phyloP scores from a whole-genome alignment of 1,140 invertebrate genomes.

The Drosophila leontia region DNA sequence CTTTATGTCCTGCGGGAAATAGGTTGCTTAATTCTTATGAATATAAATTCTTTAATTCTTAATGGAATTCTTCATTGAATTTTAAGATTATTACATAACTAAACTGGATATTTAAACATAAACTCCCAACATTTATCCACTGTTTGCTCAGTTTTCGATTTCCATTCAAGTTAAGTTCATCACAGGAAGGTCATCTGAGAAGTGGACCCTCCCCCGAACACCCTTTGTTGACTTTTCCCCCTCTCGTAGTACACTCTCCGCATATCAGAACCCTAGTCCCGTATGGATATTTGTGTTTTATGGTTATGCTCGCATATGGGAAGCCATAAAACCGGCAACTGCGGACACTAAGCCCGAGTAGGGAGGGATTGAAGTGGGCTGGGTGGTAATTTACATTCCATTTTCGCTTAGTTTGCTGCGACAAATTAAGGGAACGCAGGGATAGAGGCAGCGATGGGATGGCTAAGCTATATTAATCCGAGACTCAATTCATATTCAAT shows the following conservation, averaged over 20 bases:
- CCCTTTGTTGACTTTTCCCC: constrained; percentile 12
- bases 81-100: background rate
- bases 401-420: constrained; percentile 50
- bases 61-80: background rate
- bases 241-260: constrained; percentile 9
- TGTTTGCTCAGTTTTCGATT: background rate
- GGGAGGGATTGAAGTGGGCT: background rate
- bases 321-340: constrained; percentile 46
- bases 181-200: constrained; percentile 6
- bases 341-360: constrained; percentile 13
- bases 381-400: constrained; percentile 63
- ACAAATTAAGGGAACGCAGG: constrained; percentile 33
- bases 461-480: constrained; percentile 51
- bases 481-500: constrained; percentile 74
- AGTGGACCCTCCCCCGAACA: background rate
- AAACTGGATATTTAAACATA: background rate
- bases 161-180: constrained; percentile 16
- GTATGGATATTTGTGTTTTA: constrained; percentile 57
- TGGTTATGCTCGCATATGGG: constrained; percentile 55
- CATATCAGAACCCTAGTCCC: constrained; percentile 5
- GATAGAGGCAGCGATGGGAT: background rate
- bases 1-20: background rate
- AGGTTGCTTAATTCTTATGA: background rate
- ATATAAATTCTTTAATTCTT: background rate
- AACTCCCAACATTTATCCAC: background rate